Conservation (phyloP, 2,113 vertebrate genomes). For the Isichthys henryi region DNA sequence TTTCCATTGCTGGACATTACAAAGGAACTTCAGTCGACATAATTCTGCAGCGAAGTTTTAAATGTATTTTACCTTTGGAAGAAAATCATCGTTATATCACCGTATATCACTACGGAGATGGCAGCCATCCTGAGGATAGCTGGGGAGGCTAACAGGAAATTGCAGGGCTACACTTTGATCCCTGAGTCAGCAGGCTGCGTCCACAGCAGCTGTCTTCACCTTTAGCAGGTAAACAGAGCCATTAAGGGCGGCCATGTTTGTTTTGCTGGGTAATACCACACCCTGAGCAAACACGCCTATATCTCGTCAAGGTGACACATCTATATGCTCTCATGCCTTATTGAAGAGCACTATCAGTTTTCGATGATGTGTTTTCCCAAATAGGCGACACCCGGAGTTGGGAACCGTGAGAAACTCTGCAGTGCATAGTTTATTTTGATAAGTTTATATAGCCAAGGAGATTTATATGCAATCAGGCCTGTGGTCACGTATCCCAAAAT, state of each 20-base stretch:
- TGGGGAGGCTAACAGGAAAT: slow-evolving; percentile 52
- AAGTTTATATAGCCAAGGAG: not conserved
- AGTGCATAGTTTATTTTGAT: not conserved
- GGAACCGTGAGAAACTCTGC: not conserved
- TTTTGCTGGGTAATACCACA: slow-evolving; percentile 63
- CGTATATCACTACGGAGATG: not conserved
- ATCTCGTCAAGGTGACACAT: slow-evolving; percentile 53
- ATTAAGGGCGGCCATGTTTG: slow-evolving; percentile 63
- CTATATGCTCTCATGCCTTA: slow-evolving; percentile 51
- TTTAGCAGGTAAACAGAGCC: slow-evolving; percentile 64
- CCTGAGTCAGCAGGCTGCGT: slow-evolving; percentile 33
- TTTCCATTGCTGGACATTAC: not conserved
- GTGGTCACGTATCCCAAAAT: not conserved
- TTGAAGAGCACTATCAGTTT: slow-evolving; percentile 38
- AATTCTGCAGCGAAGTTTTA: not conserved
- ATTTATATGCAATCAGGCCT: not conserved
- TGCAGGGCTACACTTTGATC: slow-evolving; percentile 36
- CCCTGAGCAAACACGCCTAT: slow-evolving; percentile 61
- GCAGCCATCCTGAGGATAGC: not conserved
- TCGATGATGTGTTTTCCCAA: slow-evolving; percentile 46
- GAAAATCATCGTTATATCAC: not conserved
- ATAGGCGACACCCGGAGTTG: not conserved
- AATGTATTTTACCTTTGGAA: not conserved
- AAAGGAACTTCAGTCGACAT: not conserved
- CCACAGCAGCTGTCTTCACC: slow-evolving; percentile 66